phyloP scores from a whole-genome alignment of 2,888 invertebrate species.

The Tetragonisca angustula region DNA sequence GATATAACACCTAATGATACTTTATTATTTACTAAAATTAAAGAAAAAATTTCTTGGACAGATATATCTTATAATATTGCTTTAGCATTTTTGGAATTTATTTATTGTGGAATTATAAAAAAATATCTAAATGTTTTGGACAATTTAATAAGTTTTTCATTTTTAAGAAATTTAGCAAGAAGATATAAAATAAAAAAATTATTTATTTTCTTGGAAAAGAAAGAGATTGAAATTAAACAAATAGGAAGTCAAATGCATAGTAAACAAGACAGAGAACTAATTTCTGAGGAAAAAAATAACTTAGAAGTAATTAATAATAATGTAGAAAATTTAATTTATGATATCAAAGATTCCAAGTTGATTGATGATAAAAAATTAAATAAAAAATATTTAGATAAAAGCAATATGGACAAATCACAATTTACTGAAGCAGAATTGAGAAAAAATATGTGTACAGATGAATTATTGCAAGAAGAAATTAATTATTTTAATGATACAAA shows the following conservation, averaged over 20 bases:
- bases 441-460: not conserved
- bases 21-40: conserved; percentile 64
- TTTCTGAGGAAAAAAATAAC: not conserved
- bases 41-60: conserved; percentile 76
- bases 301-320: conserved; percentile 5
- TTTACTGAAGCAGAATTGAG: not conserved
- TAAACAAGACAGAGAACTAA: not conserved
- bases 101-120: conserved; percentile 80
- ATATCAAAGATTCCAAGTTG: not conserved
- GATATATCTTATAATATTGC: conserved; percentile 74
- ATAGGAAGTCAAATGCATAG: not conserved
- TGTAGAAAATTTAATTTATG: not conserved
- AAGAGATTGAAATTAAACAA: conserved; percentile 19
- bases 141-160: conserved; percentile 56
- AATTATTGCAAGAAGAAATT: conserved; percentile 5
- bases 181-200: conserved; percentile 77
- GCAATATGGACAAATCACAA: not conserved
- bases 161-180: conserved; percentile 74
- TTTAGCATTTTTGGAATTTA: conserved; percentile 81
- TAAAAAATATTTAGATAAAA: not conserved
- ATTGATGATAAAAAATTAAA: conserved; percentile 8
- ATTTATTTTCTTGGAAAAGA: conserved; percentile 72
- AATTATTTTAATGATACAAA: conserved; percentile 6
- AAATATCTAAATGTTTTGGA: conserved; percentile 68
- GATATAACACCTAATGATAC: conserved; percentile 74